These are phyloP conservation scores for Istiophorus platypterus DNA, from an alignment of 2,113 vertebrate genomes.

Conservation along the genomic window DNA sequence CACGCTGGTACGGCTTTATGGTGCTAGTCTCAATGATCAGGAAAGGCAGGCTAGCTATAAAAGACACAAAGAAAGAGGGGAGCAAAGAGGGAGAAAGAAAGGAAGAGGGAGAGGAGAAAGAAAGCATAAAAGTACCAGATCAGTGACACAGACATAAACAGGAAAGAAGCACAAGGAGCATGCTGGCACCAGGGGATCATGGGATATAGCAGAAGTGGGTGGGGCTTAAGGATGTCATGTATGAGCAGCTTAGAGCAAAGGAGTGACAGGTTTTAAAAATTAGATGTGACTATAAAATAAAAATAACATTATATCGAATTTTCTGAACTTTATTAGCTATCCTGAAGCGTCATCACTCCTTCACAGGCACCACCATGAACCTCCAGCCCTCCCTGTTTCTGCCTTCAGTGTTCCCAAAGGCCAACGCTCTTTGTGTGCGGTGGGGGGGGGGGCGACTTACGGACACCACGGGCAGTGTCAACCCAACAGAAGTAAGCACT, in stretches of 20 bases:
- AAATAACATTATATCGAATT: background rate
- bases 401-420: constrained; percentile 43
- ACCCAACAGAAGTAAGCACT: constrained; percentile 85
- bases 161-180: constrained; percentile 74
- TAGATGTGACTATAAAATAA: background rate
- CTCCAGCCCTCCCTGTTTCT: constrained; percentile 55
- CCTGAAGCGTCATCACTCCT: constrained; percentile 11
- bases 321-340: background rate
- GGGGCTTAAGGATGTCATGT: constrained; percentile 47
- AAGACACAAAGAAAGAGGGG: constrained; percentile 67
- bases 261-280: constrained; percentile 40
- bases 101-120: constrained; percentile 66
- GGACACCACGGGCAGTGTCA: constrained; percentile 86
- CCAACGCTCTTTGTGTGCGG: constrained; percentile 41
- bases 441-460: constrained; percentile 84
- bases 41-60: constrained; percentile 96
- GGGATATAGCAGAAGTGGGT: constrained; percentile 57
- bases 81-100: constrained; percentile 66
- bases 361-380: constrained; percentile 50
- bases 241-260: constrained; percentile 33
- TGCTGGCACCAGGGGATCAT: constrained; percentile 68
- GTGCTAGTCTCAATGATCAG: constrained; percentile 99
- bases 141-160: constrained; percentile 81
- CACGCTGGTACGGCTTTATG: constrained; percentile 93
- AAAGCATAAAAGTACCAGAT: constrained; percentile 73